A percentile compares a stretch with the other conserved stretches of the same genome.
Conservation (phyloP, 2,797 vertebrate species). For the Scomberomorus guttatus region DNA sequence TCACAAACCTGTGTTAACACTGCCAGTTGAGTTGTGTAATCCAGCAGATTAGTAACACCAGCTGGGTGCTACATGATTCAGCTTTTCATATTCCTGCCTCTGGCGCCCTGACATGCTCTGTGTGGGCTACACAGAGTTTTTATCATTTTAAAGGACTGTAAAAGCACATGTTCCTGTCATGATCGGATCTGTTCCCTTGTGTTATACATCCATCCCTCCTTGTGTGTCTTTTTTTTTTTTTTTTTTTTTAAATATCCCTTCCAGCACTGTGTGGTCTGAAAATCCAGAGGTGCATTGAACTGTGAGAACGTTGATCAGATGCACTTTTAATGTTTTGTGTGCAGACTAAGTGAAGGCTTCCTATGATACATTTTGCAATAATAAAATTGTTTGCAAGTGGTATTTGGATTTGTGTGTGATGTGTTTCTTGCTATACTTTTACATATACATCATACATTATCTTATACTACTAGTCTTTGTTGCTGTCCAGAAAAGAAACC, state of each 20-base stretch:
- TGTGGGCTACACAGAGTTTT: neutral
- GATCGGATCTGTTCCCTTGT: conserved; percentile 25
- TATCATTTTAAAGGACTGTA: conserved; percentile 23
- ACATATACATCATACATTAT: too few species aligned
- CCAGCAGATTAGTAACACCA: conserved; percentile 28
- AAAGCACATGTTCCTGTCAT: conserved; percentile 50
- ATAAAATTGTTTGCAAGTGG: conserved; percentile 77
- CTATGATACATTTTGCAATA: conserved; percentile 78
- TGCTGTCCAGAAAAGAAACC: neutral
- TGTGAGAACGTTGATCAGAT: conserved; percentile 38
- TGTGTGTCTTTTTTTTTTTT: neutral
- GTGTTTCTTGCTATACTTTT: conserved; percentile 15
- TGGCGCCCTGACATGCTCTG: conserved; percentile 18
- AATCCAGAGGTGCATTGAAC: conserved; percentile 40
- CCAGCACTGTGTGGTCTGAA: conserved; percentile 44
- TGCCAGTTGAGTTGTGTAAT: conserved; percentile 41
- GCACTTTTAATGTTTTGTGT: conserved; percentile 69
- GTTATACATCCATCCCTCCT: conserved; percentile 27
- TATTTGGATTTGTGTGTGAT: conserved; percentile 11
- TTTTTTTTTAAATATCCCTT: neutral
- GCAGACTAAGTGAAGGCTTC: conserved; percentile 64
- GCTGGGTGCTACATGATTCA: conserved; percentile 20
- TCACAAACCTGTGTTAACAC: conserved; percentile 27
- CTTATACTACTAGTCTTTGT: too few species aligned
- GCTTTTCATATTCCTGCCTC: conserved; percentile 3